A percentile compares a stretch with the other conserved stretches of the same genome.
These are phyloP conservation scores for Okapia johnstoni DNA, from an alignment of 2,113 vertebrate species.

Conservation along the genomic window DNA sequence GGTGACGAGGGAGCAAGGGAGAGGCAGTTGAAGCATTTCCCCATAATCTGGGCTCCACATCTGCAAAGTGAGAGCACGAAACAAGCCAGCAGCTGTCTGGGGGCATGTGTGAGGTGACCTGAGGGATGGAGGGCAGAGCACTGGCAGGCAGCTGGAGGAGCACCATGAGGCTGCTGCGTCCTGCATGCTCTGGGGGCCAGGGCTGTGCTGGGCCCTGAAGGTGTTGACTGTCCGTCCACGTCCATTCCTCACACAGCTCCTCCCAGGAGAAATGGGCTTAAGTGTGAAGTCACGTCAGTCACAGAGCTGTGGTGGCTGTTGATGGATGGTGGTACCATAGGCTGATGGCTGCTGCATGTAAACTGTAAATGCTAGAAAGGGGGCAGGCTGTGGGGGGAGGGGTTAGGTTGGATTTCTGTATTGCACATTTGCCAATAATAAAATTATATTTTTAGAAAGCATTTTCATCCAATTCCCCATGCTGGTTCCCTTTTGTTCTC, in stretches of 20 bases:
- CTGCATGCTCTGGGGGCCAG: no score
- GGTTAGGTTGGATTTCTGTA: neutral
- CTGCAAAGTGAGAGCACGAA: neutral
- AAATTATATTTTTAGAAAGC: neutral
- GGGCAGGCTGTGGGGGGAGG: neutral
- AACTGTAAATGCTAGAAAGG: neutral
- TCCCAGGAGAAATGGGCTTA: neutral
- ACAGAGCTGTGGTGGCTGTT: neutral
- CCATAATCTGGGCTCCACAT: accelerated
- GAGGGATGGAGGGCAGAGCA: accelerated
- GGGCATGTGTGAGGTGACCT: accelerated
- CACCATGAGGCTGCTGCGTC: accelerated
- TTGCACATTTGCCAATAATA: neutral
- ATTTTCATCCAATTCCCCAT: neutral
- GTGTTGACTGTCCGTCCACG: accelerated
- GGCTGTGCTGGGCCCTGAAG: neutral
- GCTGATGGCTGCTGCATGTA: neutral
- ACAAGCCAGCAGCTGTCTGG: no score
- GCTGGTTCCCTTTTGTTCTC: neutral
- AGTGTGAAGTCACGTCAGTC: no score
- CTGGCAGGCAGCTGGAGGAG: no score
- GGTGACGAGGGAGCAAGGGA: accelerated
- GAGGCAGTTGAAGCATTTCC: no score
- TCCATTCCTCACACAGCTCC: neutral
- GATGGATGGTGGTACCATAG: neutral